A percentile compares a stretch with the other conserved stretches of the same genome.
Conservation (phyloP, 2,888 invertebrate species). For the Torymus texanus region DNA sequence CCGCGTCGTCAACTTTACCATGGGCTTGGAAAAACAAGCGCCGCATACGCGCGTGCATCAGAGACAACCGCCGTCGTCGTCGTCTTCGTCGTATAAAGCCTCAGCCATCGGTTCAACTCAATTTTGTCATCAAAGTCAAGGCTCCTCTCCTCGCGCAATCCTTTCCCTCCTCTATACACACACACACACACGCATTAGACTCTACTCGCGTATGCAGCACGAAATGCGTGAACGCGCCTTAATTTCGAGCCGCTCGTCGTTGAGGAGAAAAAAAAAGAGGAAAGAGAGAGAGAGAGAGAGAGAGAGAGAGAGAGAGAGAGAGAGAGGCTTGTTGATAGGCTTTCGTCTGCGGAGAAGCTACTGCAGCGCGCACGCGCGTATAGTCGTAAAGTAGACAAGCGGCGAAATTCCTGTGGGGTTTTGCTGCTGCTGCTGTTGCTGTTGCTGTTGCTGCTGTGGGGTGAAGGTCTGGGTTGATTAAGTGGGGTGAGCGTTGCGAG, state of each 20-base stretch:
- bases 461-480: background rate
- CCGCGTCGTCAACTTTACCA: too few species aligned
- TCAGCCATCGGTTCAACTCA: too few species aligned
- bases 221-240: slow-evolving; percentile 21
- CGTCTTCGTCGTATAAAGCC: too few species aligned
- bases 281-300: slow-evolving; percentile 9
- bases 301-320: background rate
- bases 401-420: background rate
- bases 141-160: too few species aligned
- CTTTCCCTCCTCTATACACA: background rate
- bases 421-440: background rate
- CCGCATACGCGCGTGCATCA: too few species aligned
- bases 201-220: too few species aligned
- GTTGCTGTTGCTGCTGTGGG: too few species aligned
- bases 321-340: background rate
- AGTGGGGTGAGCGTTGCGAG: too few species aligned
- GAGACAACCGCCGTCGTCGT: too few species aligned
- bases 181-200: background rate
- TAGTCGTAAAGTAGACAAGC: slow-evolving; percentile 7
- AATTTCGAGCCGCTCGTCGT: slow-evolving; percentile 15
- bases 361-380: background rate
- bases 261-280: slow-evolving; percentile 17
- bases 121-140: too few species aligned
- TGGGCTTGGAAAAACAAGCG: too few species aligned
- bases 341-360: too few species aligned